A percentile compares a stretch with the other conserved stretches of the same genome.
phyloP scores from a whole-genome alignment of 30 jellyfish, hydroid and myxozoan genomes.

The Chironex yamaguchii region DNA sequence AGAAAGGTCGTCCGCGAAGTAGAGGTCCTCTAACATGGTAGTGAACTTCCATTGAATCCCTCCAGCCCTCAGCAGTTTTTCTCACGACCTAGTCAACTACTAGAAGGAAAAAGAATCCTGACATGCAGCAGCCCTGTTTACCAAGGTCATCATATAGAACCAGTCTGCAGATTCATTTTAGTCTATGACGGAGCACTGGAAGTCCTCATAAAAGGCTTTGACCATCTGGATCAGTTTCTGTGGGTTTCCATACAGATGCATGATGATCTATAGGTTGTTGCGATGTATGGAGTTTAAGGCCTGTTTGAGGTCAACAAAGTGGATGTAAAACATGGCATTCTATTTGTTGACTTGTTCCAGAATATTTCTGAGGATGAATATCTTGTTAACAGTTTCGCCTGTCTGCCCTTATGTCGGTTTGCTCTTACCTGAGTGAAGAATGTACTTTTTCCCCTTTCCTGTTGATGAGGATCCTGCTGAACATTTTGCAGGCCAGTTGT shows the following conservation, averaged over 20 bases:
- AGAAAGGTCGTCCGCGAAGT: not conserved
- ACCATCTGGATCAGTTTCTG: not conserved
- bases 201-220: not conserved
- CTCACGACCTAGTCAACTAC: not conserved
- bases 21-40: not conserved
- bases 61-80: not conserved
- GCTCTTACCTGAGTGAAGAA: not conserved
- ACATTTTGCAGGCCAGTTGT: not conserved
- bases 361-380: not conserved
- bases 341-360: not conserved
- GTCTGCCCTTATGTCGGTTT: not conserved
- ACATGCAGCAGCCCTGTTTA: not conserved
- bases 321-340: not conserved
- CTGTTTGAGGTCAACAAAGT: not conserved
- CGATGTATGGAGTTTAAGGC: not conserved
- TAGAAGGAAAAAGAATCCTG: not conserved
- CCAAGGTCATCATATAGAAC: not conserved
- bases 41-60: not conserved
- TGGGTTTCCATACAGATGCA: not conserved
- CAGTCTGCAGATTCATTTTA: not conserved
- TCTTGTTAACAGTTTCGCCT: not conserved
- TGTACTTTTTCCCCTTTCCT: not conserved
- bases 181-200: not conserved
- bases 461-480: not conserved
- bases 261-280: not conserved